Evolutionary conservation across 1,140 invertebrate genomes (phyloP), one percentile per base, ranked within the genome.

Genomic region (Cotesia typhae): DNA sequence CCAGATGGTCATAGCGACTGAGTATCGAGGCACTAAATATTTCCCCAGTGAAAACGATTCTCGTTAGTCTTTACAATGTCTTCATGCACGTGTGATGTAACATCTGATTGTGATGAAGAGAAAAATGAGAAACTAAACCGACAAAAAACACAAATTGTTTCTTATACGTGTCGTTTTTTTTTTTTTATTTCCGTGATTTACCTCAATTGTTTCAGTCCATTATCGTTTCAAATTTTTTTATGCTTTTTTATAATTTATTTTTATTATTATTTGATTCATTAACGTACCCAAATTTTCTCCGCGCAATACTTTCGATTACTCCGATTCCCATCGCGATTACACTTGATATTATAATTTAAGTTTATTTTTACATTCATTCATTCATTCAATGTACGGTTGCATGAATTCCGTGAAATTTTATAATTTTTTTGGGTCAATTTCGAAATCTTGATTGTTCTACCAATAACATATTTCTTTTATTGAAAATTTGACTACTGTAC

Each of bases 1-100:
- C 41, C 41, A 70, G 38, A 59, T 70, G 68, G 59, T n/a, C 68
- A 70, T 63, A 14, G 59, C 67, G 55, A n/a, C 67, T 20, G 55
- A 51, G 37, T 59, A 57, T 68, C 53, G 53, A 68, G 52, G 67
- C 55, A 53, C 52, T 68, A n/a, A 53, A 68, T 57, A 37, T 57
- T 38, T 36, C 12, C 35, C 35, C 4, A 59, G 52, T 59, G 67
- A 68, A 68, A 68, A 52, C n/a, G 53, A 64, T 12, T 64, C 55
- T 14, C 20, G 55, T 57, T 17, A 14, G n/a, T 59, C 4, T 4
- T 7, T 9, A 20, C 14, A 59, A 59, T 59, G 57, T 59, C 57
- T 59, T 59, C 28, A 59, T 59, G 20, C 20, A 20, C 9, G 17
- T 7, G 41, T 47, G 41, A 47, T 10, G 41, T 6, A 47, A 47